Evolutionary conservation across 2,797 vertebrate species (phyloP).

Genomic region (Setipinna tenuifilis): DNA sequence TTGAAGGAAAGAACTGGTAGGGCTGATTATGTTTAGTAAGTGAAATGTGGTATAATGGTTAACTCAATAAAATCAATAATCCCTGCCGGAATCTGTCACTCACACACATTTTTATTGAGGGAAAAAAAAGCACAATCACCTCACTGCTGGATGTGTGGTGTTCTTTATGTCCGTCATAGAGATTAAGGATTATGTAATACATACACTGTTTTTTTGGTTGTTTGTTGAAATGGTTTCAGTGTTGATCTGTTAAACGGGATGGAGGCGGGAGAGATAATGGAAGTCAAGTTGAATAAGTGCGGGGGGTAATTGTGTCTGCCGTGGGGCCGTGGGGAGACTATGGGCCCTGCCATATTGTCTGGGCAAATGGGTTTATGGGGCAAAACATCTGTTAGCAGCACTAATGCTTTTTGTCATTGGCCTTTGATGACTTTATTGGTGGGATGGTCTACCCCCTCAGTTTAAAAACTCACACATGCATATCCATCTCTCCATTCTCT

Average conservation of each 20-base stretch:
- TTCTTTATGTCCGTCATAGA: neutral
- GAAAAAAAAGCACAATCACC: no score
- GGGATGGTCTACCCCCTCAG: neutral
- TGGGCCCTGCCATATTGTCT: constrained; percentile 19
- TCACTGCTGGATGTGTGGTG: neutral
- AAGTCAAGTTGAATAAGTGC: neutral
- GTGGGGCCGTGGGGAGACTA: neutral
- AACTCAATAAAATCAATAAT: neutral
- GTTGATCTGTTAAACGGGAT: neutral
- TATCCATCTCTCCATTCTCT: neutral
- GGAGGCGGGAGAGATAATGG: neutral
- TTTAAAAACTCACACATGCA: neutral
- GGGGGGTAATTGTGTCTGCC: neutral
- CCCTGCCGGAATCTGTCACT: neutral
- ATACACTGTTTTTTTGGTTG: constrained; percentile 35
- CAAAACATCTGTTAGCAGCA: constrained; percentile 15
- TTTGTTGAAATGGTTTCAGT: constrained; percentile 40
- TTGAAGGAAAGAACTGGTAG: neutral
- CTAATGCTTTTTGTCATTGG: neutral
- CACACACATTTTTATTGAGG: neutral
- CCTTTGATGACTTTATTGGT: constrained; percentile 26
- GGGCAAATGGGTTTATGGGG: constrained; percentile 24
- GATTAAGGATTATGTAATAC: constrained; percentile 48
- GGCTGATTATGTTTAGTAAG: neutral
- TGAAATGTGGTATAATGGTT: neutral